phyloP scores from a whole-genome alignment of 2,113 vertebrate species.

The Hypocryptadius cinnamomeus region DNA sequence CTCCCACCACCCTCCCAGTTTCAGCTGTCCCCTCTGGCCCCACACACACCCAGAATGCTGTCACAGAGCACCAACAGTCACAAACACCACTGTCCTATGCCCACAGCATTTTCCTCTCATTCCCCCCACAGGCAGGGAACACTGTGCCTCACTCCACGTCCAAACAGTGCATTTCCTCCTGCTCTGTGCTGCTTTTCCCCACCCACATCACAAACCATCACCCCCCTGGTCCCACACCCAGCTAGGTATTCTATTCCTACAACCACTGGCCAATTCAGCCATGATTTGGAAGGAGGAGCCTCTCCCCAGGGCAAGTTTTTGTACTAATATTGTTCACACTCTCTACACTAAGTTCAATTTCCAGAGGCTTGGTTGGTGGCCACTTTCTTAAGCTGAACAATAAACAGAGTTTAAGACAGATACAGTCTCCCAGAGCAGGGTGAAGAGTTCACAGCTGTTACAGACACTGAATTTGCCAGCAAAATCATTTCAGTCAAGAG shows the following conservation, averaged over 20 bases:
- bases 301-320: not conserved
- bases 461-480: conserved; percentile 3
- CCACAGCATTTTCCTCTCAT: not conserved
- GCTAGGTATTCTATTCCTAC: not conserved
- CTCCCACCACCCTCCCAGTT: not conserved
- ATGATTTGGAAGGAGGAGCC: not conserved
- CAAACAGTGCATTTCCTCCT: not conserved
- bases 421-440: not conserved
- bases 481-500: conserved; percentile 30
- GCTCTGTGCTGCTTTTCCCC: not conserved
- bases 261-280: not conserved
- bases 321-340: not conserved
- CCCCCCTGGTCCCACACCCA: not conserved
- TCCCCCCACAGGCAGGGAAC: not conserved
- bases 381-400: conserved; percentile 11
- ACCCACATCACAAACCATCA: not conserved
- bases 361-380: not conserved
- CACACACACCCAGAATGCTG: not conserved
- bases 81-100: not conserved
- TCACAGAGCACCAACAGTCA: not conserved
- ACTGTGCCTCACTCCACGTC: not conserved
- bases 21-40: not conserved
- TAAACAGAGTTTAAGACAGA: conserved; percentile 6
- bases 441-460: conserved; percentile 29
- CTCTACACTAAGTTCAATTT: not conserved